These are phyloP conservation scores for Drosophila subsilvestris DNA, from an alignment of 2,888 invertebrate species.

Conservation along the genomic window DNA sequence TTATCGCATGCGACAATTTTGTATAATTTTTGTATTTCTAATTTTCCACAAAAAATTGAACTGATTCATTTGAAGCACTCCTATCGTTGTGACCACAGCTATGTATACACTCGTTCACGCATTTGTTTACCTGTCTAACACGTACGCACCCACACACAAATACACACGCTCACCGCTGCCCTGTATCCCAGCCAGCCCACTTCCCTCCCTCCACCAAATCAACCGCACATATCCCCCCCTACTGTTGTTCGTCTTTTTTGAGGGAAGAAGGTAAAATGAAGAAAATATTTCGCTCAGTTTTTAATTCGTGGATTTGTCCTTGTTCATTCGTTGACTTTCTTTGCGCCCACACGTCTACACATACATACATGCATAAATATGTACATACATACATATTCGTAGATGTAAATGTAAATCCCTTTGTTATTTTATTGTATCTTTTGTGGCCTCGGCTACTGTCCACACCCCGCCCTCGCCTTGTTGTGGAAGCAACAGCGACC, in stretches of 20 bases:
- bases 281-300: slow-evolving; percentile 4
- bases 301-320: slow-evolving; percentile 12
- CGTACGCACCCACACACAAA: slow-evolving; percentile 27
- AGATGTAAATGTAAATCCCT: slow-evolving; percentile 20
- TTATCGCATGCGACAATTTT: no score
- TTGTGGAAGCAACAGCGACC: slow-evolving; percentile 18
- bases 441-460: slow-evolving; percentile 43
- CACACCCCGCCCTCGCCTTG: slow-evolving; percentile 3
- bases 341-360: slow-evolving; percentile 14
- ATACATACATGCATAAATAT: no score
- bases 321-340: slow-evolving; percentile 20
- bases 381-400: neutral
- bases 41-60: slow-evolving; percentile 21
- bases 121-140: slow-evolving; percentile 28
- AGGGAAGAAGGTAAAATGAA: slow-evolving; percentile 15
- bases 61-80: slow-evolving; percentile 1
- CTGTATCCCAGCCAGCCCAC: slow-evolving; percentile 15
- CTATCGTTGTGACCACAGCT: neutral
- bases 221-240: slow-evolving; percentile 11
- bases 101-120: slow-evolving; percentile 18
- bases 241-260: slow-evolving; percentile 24
- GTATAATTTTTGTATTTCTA: no score
- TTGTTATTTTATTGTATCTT: slow-evolving; percentile 54
- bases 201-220: slow-evolving; percentile 11
- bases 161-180: slow-evolving; percentile 27